Percentiles rank a stretch among this genome's conserved stretches.
phyloP scores from a whole-genome alignment of 2,113 vertebrate genomes.

The Macquaria ambigua region DNA sequence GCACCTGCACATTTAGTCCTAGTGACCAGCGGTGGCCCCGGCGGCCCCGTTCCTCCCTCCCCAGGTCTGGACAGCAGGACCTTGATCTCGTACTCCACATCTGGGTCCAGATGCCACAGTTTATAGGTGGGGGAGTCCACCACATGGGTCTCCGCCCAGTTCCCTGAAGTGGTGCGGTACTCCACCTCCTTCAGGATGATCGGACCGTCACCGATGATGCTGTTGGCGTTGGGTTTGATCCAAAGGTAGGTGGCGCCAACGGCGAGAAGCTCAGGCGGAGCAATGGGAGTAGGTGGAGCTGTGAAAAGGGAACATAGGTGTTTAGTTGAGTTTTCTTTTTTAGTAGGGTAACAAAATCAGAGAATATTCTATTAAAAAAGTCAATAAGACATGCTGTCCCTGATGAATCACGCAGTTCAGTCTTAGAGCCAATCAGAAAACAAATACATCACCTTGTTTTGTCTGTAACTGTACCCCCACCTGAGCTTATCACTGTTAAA shows the following conservation, averaged over 20 bases:
- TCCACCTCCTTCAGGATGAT: slow-evolving; percentile 98
- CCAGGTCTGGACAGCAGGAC: slow-evolving; percentile 95
- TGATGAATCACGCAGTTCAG: not conserved
- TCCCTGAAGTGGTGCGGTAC: slow-evolving; percentile 94
- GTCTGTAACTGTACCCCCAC: not conserved
- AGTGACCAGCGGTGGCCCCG: slow-evolving; percentile 93
- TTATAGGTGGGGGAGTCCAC: slow-evolving; percentile 97
- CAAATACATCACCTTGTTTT: slow-evolving; percentile 1
- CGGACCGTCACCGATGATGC: slow-evolving; percentile 97
- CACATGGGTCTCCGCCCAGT: slow-evolving; percentile 95
- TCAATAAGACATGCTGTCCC: not conserved
- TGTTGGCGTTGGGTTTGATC: slow-evolving; percentile 99
- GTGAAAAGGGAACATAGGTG: slow-evolving; percentile 21
- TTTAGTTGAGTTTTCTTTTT: not conserved
- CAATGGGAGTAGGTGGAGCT: slow-evolving; percentile 97
- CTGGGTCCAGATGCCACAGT: slow-evolving; percentile 96
- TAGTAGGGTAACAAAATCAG: not conserved
- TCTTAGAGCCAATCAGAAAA: not conserved
- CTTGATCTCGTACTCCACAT: slow-evolving; percentile 98
- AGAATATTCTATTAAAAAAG: not conserved
- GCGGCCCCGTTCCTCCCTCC: slow-evolving; percentile 95
- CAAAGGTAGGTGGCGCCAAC: slow-evolving; percentile 97
- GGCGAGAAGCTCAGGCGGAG: slow-evolving; percentile 93
- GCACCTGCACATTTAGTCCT: slow-evolving; percentile 97
- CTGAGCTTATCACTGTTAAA: not conserved